A percentile compares a stretch with the other conserved stretches of the same genome.
These are phyloP conservation scores for Halisarca cf. caerulea DNA, from an alignment of 37 sponge, comb jelly and placozoan species.

Conservation along the genomic window DNA sequence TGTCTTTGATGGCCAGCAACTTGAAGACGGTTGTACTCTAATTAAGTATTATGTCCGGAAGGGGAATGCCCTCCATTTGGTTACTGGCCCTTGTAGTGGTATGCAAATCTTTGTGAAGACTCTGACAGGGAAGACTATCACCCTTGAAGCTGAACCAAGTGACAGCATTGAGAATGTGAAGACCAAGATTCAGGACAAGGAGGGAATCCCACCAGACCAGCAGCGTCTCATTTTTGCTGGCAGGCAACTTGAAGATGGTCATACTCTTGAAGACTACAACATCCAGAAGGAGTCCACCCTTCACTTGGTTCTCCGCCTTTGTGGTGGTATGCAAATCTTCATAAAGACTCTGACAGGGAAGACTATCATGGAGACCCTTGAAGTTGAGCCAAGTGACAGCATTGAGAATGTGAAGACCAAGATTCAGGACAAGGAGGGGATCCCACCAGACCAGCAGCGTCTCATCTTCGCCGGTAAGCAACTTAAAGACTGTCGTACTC, in stretches of 20 bases:
- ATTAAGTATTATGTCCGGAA: too few species aligned
- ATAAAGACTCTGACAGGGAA: slow-evolving; percentile 82
- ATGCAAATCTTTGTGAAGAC: slow-evolving; percentile 74
- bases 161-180: slow-evolving; percentile 96
- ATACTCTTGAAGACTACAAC: not conserved
- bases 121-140: slow-evolving; percentile 83
- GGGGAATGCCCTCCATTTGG: too few species aligned
- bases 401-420: slow-evolving; percentile 81
- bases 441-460: slow-evolving; percentile 80
- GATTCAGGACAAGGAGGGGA: slow-evolving; percentile 83
- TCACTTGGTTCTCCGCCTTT: not conserved
- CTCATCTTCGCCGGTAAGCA: slow-evolving; percentile 82
- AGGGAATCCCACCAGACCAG: slow-evolving; percentile 95
- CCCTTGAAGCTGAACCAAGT: slow-evolving; percentile 87
- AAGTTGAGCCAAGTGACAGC: slow-evolving; percentile 72
- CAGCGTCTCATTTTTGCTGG: slow-evolving; percentile 96
- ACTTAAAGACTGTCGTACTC: slow-evolving; percentile 72
- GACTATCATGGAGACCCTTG: slow-evolving; percentile 79
- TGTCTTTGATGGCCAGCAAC: too few species aligned
- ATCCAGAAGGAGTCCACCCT: not conserved
- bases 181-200: slow-evolving; percentile 93
- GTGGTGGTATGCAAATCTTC: slow-evolving; percentile 77
- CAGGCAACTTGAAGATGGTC: slow-evolving; percentile 63
- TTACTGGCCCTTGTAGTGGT: slow-evolving; percentile 1
- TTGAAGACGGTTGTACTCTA: too few species aligned